Evolutionary conservation across 2,113 vertebrate genomes (phyloP), one percentile per base, ranked within the genome.

Genomic region (Hiodon alosoides): DNA sequence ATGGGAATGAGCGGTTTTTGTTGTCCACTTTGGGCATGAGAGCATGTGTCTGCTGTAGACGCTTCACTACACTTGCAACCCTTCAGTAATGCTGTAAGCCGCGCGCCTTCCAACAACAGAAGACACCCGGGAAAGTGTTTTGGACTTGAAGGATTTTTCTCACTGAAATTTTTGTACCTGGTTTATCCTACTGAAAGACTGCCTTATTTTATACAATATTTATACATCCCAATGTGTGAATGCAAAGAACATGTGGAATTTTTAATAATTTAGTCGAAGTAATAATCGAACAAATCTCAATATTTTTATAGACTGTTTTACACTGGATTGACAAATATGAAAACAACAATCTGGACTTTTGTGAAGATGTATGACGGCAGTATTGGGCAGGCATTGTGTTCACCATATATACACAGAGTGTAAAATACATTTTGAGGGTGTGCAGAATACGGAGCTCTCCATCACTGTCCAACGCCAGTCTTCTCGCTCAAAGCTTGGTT

Each of bases 171-270:
- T 93, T 94, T 93, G 88, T 92, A 92, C 84, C 89, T 89, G 90
- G 88, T 90, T 88, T 91, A 92, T 93, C 90, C 90, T 92, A 89
- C 91, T 91, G 90, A 92, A 87, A 91, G 83, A 92, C 92, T 94
- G 93, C 94, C 94, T 95, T 95, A 94, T 94, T 98, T 98, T 96
- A 89, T 95, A 95, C 86, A 89, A 88, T 94, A 89, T 97, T 97
- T 97, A 94, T 97, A 94, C 93, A 93, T 91, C 94, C 90, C 89
- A 88, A 87, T 89, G 87, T 90, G 83, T 89, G 91, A 85, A 88
- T 81, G 83, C 87, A 87, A 87, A 83, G 81, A 85, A 90, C 86
- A 86, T 84, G 86, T 90, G 88, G 85, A 88, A 83, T 91, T 91
- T 92, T 90, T 91, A 88, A 85, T 85, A 78, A 85, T 87, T 85